Conservation (phyloP, 1,140 invertebrate genomes). For the Eueides isabella region DNA sequence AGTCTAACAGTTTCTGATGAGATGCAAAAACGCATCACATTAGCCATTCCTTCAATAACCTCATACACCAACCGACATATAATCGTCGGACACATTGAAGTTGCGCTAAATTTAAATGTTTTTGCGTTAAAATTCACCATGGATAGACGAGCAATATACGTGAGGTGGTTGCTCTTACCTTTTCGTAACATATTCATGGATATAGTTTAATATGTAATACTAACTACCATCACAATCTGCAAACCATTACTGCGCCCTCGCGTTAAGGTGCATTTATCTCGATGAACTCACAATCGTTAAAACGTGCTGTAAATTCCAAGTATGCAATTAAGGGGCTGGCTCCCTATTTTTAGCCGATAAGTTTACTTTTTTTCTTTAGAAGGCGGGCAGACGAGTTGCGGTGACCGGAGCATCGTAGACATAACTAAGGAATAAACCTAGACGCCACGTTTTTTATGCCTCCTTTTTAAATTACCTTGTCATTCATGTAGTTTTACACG, state of each 20-base stretch:
- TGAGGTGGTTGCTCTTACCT: slow-evolving; percentile 39
- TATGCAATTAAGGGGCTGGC: slow-evolving; percentile 69
- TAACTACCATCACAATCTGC: slow-evolving; percentile 55
- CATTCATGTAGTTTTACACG: slow-evolving; percentile 5
- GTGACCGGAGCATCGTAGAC: slow-evolving; percentile 39
- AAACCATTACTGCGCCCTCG: slow-evolving; percentile 52
- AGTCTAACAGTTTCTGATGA: slow-evolving; percentile 32
- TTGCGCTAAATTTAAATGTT: slow-evolving; percentile 54
- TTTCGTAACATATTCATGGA: slow-evolving; percentile 38
- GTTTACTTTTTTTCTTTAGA: slow-evolving; percentile 57
- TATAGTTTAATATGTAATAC: slow-evolving; percentile 52
- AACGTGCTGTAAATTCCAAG: slow-evolving; percentile 72
- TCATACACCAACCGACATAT: slow-evolving; percentile 6
- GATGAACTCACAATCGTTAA: slow-evolving; percentile 66
- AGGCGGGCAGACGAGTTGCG: slow-evolving; percentile 54
- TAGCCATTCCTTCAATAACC: slow-evolving; percentile 27
- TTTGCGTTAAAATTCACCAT: slow-evolving; percentile 51
- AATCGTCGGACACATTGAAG: slow-evolving; percentile 28
- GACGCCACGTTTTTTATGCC: slow-evolving; percentile 27
- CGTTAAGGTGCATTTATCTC: slow-evolving; percentile 55
- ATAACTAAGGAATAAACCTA: slow-evolving; percentile 29
- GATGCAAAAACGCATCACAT: slow-evolving; percentile 38
- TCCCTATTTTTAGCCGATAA: slow-evolving; percentile 72
- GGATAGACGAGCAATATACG: slow-evolving; percentile 41
- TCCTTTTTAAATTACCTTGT: slow-evolving; percentile 21